Percentiles rank a stretch among this genome's conserved stretches.
These are phyloP conservation scores for Oophaga sylvatica DNA, from an alignment of 2,797 vertebrate species.

Conservation along the genomic window DNA sequence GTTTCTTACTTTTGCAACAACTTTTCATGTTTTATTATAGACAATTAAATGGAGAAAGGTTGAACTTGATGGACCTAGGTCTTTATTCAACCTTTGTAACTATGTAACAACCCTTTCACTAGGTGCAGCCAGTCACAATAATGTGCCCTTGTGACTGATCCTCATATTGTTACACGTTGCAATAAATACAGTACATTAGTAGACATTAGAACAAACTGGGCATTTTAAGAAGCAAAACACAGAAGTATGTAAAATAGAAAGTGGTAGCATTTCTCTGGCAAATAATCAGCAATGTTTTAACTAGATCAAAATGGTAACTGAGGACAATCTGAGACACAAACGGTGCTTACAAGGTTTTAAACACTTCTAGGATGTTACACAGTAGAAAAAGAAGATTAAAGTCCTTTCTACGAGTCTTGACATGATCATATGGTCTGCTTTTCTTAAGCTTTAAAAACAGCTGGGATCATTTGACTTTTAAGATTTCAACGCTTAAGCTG, in stretches of 20 bases:
- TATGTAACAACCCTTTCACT: no score
- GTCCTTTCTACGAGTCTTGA: slow-evolving; percentile 70
- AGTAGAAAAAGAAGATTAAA: slow-evolving; percentile 73
- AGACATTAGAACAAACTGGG: background rate
- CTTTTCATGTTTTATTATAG: no score
- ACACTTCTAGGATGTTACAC: slow-evolving; percentile 64
- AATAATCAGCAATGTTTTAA: background rate
- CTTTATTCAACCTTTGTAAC: no score
- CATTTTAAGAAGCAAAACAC: background rate
- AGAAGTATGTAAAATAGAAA: background rate
- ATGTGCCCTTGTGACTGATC: no score
- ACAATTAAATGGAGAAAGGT: no score
- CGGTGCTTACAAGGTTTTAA: slow-evolving; percentile 71
- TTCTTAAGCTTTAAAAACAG: slow-evolving; percentile 74
- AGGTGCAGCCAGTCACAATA: no score
- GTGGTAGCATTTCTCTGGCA: background rate
- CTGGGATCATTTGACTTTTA: slow-evolving; percentile 74
- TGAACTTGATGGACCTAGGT: no score
- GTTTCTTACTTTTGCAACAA: no score
- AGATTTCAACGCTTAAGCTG: slow-evolving; percentile 72
- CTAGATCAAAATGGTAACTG: background rate
- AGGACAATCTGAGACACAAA: slow-evolving; percentile 66
- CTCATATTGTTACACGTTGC: no score
- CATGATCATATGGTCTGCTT: slow-evolving; percentile 73
- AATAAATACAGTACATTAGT: no score